Conservation (phyloP, 2,797 vertebrate species). For the Cephalopachus bancanus region DNA sequence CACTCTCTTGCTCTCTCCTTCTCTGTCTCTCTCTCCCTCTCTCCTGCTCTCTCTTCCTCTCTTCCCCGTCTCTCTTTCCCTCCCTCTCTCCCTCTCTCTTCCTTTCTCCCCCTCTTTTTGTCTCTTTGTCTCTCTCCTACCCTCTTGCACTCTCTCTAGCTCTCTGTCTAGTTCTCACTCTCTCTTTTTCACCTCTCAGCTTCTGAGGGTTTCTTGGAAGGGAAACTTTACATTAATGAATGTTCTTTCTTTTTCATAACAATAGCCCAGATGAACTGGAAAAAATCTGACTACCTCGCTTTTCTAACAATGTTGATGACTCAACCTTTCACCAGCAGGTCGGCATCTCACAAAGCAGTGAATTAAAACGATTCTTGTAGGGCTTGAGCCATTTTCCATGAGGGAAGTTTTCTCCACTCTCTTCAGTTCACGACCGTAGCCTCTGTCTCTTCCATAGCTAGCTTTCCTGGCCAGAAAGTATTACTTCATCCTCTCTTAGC, state of each 20-base stretch:
- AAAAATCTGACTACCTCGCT: background rate
- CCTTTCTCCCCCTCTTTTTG: no score
- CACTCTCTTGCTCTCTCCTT: background rate
- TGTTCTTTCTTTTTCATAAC: background rate
- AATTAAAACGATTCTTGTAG: background rate
- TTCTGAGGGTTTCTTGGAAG: conserved; percentile 34
- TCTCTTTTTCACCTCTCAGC: background rate
- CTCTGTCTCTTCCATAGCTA: background rate
- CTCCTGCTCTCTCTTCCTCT: no score
- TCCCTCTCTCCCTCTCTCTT: no score
- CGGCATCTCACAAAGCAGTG: background rate
- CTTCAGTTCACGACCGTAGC: background rate
- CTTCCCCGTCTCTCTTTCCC: no score
- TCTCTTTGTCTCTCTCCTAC: no score
- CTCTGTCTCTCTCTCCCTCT: no score
- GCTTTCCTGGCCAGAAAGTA: background rate
- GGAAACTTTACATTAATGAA: background rate
- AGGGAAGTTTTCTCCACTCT: background rate
- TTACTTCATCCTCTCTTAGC: background rate
- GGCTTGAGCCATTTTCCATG: background rate
- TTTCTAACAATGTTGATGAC: background rate
- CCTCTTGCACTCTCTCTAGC: background rate
- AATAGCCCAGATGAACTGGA: background rate
- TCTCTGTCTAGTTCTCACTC: background rate
- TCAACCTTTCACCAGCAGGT: background rate